These are phyloP conservation scores for Leucoraja ocellata DNA, from an alignment of 2,797 vertebrate species.

Conservation along the genomic window DNA sequence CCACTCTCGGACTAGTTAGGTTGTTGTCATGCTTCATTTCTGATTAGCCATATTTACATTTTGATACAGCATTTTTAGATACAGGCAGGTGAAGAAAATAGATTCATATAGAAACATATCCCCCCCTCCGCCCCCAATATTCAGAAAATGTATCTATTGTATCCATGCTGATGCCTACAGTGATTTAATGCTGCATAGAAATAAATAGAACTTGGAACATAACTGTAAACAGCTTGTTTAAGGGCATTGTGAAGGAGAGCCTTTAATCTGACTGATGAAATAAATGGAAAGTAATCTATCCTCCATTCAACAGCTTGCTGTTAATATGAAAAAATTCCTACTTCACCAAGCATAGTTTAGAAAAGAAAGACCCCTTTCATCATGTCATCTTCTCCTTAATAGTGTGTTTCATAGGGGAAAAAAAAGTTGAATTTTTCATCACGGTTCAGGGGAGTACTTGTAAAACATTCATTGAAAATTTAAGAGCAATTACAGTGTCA, in stretches of 20 bases:
- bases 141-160: conserved; percentile 62
- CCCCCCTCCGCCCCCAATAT: conserved; percentile 57
- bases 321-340: conserved; percentile 76
- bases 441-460: conserved; percentile 82
- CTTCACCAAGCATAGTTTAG: conserved; percentile 65
- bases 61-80: conserved; percentile 49
- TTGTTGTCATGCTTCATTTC: neutral
- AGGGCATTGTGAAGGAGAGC: conserved; percentile 71
- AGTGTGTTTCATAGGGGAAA: conserved; percentile 56
- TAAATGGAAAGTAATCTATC: conserved; percentile 76
- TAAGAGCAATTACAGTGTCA: conserved; percentile 95
- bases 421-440: conserved; percentile 83
- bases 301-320: conserved; percentile 75
- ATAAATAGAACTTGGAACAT: conserved; percentile 65
- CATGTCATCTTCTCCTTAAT: conserved; percentile 73
- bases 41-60: conserved; percentile 41
- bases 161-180: conserved; percentile 50
- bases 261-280: conserved; percentile 79
- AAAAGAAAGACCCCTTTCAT: conserved; percentile 78
- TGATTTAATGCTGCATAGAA: conserved; percentile 69
- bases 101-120: conserved; percentile 46
- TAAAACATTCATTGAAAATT: conserved; percentile 83
- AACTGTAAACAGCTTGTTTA: conserved; percentile 72
- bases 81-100: conserved; percentile 41
- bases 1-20: neutral